Base-by-base conservation (phyloP, 1,140 invertebrate genomes). In the Drosophila hydei region DNA sequence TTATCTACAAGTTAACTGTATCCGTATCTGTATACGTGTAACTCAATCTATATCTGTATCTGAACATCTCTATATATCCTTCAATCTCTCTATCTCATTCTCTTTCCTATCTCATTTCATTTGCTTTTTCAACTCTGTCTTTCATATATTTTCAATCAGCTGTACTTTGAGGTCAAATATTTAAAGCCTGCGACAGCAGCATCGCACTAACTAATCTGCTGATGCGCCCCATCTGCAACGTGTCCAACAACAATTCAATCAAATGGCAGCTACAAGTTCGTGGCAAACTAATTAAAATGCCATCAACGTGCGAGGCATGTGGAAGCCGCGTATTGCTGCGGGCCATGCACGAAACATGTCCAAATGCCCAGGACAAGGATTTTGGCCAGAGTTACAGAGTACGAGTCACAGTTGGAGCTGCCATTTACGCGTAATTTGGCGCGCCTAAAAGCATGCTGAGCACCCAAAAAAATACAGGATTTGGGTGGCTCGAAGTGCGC, bases 251-350 rank as follows among this genome's bases (percentile, higher is more conserved):
- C 77, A 88, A 81, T 87, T 87, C 81, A 87, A 87, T 87, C 83
- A 87, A 87, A 78, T 79, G 76, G 72, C 50, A 61, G 81, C 81
- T 81, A 87, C 83, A 87, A 87, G 81, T 87, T 87, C 74, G 83
- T 87, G 14, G 30, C 78, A 87, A 87, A 87, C 81, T 87, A 87
- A 87, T 87, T 87, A 87, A 87, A 87, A 87, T 88, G 81, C 81
- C 81, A 87, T 87, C 81, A 87, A 77, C 81, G 76, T 45, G 73
- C 48, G 21, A 12, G 25, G 52, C 48, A 36, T 68, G 58, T 43
- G 77, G 43, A 40, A 67, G 23, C 27, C 59, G 52, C 63, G 73
- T 40, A 30, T 19, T 11, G 79, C 83, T 74, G 70, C 72, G 33
- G 78, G 78, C 74, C 42, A 23, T 42, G 62, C 59, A 19, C 51